Conservation (phyloP, 1,140 invertebrate genomes). For the Calycopis cecrops region DNA sequence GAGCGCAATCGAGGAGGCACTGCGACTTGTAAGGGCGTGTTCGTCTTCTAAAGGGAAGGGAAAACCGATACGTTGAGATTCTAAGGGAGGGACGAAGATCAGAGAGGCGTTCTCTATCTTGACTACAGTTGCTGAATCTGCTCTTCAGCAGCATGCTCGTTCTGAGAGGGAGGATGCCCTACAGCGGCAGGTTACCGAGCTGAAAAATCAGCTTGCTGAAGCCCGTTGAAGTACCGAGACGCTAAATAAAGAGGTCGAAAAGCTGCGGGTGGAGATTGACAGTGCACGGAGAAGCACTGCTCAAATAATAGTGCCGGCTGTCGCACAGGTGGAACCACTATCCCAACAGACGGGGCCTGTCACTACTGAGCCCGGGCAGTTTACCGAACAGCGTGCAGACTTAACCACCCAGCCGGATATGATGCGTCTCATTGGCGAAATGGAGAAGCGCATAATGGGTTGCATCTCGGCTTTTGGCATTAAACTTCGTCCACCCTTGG, state of each 20-base stretch:
- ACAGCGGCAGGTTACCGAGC: not conserved
- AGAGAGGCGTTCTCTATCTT: not conserved
- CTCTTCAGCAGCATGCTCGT: not conserved
- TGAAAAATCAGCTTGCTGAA: slow-evolving; percentile 2
- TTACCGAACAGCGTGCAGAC: too few species aligned
- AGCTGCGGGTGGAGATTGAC: too few species aligned
- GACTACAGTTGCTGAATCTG: not conserved
- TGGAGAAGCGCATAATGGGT: not conserved
- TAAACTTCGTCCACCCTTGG: not conserved
- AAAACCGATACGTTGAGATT: not conserved
- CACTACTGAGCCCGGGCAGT: too few species aligned
- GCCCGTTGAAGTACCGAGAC: not conserved
- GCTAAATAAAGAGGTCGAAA: not conserved
- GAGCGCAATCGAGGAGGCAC: too few species aligned
- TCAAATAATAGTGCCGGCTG: too few species aligned
- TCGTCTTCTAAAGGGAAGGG: not conserved
- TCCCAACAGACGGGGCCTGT: too few species aligned
- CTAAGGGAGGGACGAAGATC: not conserved
- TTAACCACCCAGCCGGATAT: too few species aligned
- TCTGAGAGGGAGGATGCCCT: not conserved
- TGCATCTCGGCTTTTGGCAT: not conserved
- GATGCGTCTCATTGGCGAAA: too few species aligned
- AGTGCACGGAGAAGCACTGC: too few species aligned
- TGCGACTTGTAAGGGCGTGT: too few species aligned
- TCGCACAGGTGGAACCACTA: too few species aligned